These are phyloP conservation scores for Orestias chungarensis DNA, from an alignment of 2,797 vertebrate species.

Conservation along the genomic window DNA sequence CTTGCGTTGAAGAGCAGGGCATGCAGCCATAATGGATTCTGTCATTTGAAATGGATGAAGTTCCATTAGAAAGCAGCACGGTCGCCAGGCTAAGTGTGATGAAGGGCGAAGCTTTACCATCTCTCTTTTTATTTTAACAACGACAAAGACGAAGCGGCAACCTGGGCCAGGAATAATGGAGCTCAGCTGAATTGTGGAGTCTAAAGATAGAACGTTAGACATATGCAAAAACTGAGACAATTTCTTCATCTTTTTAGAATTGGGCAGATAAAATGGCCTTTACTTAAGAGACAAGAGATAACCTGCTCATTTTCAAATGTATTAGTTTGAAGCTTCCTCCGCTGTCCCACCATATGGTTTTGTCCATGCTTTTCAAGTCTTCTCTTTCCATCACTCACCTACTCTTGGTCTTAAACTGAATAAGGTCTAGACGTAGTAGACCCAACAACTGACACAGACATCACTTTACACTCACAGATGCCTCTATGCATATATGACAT, in stretches of 20 bases:
- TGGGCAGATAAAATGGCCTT: not conserved
- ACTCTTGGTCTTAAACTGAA: not conserved
- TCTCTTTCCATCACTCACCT: not conserved
- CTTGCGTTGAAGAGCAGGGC: conserved; percentile 42
- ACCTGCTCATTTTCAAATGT: not conserved
- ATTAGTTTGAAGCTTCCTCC: not conserved
- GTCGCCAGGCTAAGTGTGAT: conserved; percentile 58
- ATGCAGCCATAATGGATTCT: conserved; percentile 60
- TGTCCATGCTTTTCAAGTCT: not conserved
- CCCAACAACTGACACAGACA: not conserved
- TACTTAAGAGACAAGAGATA: not conserved
- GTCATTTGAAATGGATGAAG: conserved; percentile 66
- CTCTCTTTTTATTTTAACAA: conserved; percentile 43
- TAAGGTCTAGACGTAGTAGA: not conserved
- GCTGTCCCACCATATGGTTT: not conserved
- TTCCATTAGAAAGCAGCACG: conserved; percentile 60
- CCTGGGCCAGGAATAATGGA: conserved; percentile 1
- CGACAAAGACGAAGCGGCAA: conserved; percentile 5
- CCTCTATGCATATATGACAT: conserved; percentile 44
- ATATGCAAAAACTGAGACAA: not conserved
- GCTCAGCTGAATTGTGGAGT: not conserved
- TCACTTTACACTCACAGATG: conserved; percentile 2
- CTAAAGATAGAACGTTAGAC: not conserved
- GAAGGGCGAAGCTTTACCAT: conserved; percentile 47
- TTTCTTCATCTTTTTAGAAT: not conserved